Conservation (phyloP, 2,888 invertebrate genomes). For the Terebella lapidaria region DNA sequence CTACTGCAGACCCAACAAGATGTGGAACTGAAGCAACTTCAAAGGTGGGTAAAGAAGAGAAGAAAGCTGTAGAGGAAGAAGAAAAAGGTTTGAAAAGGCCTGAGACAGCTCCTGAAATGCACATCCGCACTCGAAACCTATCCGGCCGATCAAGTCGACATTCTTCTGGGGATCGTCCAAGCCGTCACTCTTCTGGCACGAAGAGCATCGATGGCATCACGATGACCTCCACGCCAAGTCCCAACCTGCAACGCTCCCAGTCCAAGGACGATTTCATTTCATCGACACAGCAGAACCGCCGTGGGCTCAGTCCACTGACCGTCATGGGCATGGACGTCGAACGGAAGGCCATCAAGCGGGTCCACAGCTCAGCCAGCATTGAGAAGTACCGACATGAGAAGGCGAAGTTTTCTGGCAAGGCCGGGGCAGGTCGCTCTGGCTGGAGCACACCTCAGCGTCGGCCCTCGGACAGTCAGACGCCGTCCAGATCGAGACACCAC, state of each 20-base stretch:
- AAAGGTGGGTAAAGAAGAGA: not conserved
- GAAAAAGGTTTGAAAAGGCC: not conserved
- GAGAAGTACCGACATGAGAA: slow-evolving; percentile 23
- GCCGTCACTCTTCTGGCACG: not conserved
- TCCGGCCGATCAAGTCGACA: not conserved
- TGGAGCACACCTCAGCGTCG: slow-evolving; percentile 2
- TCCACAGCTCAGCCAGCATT: slow-evolving; percentile 23
- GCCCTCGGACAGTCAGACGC: not conserved
- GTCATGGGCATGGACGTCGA: not conserved
- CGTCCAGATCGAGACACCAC: slow-evolving; percentile 18
- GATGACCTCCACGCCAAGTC: not conserved
- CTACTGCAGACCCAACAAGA: not conserved
- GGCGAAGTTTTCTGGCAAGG: not conserved
- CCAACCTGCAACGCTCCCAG: not conserved
- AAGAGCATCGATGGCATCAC: not conserved
- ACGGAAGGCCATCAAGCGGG: slow-evolving; percentile 13
- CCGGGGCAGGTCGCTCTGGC: not conserved
- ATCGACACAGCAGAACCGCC: too few relatives aligned
- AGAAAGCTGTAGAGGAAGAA: not conserved
- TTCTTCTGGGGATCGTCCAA: not conserved
- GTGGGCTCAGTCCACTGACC: not conserved
- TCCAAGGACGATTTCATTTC: too few relatives aligned
- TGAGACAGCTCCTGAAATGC: not conserved
- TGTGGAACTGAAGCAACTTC: not conserved
- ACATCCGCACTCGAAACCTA: not conserved